Percentiles rank a stretch among this genome's conserved stretches.
These are phyloP conservation scores for Platygyra sinensis DNA, from an alignment of 64 coral and sea anemone genomes.

Conservation along the genomic window DNA sequence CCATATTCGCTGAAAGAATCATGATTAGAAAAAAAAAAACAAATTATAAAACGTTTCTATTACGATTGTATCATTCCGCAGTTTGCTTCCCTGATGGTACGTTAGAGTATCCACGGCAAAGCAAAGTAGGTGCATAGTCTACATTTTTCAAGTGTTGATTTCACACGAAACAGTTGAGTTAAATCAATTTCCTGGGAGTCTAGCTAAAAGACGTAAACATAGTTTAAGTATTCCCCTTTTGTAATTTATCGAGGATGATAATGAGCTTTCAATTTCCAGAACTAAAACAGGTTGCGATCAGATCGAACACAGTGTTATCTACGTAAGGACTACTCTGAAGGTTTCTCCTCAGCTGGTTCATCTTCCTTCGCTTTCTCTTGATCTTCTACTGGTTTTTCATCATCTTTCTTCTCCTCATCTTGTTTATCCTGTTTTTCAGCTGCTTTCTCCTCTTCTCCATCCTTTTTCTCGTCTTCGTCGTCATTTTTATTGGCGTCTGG, in stretches of 20 bases:
- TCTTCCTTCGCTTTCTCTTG: conserved; percentile 46
- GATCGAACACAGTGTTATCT: neutral
- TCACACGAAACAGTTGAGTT: too few species aligned
- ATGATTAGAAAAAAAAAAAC: too few species aligned
- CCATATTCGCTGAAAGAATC: too few species aligned
- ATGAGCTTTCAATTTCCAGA: neutral
- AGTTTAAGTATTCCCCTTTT: neutral
- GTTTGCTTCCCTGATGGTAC: too few species aligned
- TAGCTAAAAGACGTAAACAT: too few species aligned
- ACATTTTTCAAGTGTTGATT: too few species aligned
- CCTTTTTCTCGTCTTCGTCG: conserved; percentile 51
- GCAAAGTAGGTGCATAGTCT: too few species aligned
- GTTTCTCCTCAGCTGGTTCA: conserved; percentile 49
- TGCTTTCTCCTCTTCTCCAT: conserved; percentile 46
- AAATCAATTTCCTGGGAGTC: too few species aligned
- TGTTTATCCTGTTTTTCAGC: conserved; percentile 36
- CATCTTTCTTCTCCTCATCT: conserved; percentile 55
- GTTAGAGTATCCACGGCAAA: too few species aligned
- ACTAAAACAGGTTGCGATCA: neutral
- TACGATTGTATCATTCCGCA: too few species aligned
- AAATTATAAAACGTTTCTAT: too few species aligned
- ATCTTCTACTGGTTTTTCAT: conserved; percentile 58
- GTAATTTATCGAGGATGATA: neutral
- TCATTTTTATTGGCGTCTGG: conserved; percentile 26
- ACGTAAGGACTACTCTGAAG: conserved; percentile 28